A percentile compares a stretch with the other conserved stretches of the same genome.
These are phyloP conservation scores for Zaprionus nigranus DNA, from an alignment of 1,140 invertebrate genomes.

Conservation along the genomic window DNA sequence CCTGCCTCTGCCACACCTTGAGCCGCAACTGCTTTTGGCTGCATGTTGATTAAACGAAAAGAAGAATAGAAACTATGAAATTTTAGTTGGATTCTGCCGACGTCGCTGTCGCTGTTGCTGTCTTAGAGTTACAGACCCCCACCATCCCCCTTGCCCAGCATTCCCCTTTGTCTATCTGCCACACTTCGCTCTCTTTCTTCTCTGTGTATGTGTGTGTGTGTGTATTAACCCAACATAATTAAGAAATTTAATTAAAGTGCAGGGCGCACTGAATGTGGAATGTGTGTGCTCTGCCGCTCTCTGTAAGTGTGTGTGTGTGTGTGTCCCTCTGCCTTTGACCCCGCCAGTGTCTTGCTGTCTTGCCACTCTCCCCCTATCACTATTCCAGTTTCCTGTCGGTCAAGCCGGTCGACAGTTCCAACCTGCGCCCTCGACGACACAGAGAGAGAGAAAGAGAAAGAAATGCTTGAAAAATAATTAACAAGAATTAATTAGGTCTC, in stretches of 20 bases:
- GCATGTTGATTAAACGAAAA: constrained; percentile 78
- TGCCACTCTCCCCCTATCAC: background rate
- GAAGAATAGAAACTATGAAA: constrained; percentile 72
- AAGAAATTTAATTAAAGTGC: constrained; percentile 83
- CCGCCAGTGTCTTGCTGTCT: background rate
- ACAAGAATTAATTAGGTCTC: background rate
- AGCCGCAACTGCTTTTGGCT: constrained; percentile 39
- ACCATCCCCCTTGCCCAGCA: background rate
- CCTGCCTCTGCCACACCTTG: background rate
- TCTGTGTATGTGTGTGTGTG: constrained; percentile 45
- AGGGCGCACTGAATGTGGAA: constrained; percentile 75
- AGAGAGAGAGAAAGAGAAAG: background rate
- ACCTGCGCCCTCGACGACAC: background rate
- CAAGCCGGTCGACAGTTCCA: background rate
- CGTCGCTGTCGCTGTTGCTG: constrained; percentile 18
- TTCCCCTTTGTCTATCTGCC: background rate
- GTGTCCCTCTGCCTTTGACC: background rate
- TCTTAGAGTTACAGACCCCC: background rate
- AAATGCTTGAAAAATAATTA: background rate
- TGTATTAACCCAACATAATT: constrained; percentile 82
- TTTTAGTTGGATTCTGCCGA: constrained; percentile 47
- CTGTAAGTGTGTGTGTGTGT: constrained; percentile 11
- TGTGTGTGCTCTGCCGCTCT: constrained; percentile 39
- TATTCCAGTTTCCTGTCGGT: background rate
- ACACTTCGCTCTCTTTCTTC: background rate